phyloP scores from a whole-genome alignment of 2,113 vertebrate species.

The Pluvianellus socialis region DNA sequence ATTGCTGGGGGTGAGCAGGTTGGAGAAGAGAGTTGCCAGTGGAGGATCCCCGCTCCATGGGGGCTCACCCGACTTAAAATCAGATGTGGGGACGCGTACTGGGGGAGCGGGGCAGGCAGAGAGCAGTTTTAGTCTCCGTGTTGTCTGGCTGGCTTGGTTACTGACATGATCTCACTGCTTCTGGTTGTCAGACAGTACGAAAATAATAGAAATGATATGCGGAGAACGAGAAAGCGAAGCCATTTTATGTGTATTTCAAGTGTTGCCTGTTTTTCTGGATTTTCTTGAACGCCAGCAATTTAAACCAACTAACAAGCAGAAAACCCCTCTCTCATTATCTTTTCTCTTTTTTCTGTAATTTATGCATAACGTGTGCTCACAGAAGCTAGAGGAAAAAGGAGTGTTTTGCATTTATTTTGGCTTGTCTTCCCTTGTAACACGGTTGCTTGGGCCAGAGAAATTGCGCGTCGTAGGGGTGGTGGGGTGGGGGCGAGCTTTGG shows the following conservation, averaged over 20 bases:
- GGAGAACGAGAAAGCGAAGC: background rate
- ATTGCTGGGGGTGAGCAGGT: background rate
- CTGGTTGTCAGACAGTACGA: conserved; percentile 26
- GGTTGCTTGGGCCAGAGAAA: conserved; percentile 10
- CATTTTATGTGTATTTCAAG: background rate
- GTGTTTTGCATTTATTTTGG: conserved; percentile 32
- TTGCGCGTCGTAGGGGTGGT: background rate
- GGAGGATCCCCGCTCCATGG: background rate
- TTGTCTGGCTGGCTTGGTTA: conserved; percentile 56
- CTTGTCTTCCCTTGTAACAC: background rate
- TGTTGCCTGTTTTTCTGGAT: background rate
- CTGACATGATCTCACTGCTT: conserved; percentile 49
- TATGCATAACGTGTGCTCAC: background rate
- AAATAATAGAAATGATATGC: background rate
- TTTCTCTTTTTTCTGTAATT: background rate
- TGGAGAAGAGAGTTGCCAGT: background rate
- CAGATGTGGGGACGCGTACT: background rate
- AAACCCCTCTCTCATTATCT: background rate
- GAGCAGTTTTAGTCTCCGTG: conserved; percentile 19
- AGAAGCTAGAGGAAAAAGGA: background rate
- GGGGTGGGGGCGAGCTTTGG: background rate
- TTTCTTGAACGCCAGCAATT: background rate
- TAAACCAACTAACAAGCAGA: background rate
- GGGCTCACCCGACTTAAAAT: background rate
- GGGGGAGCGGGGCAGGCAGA: background rate